Percentiles rank a stretch among this genome's conserved stretches.
Evolutionary conservation across 2,888 invertebrate species (phyloP).

Genomic region (Chymomyza amoena): DNA sequence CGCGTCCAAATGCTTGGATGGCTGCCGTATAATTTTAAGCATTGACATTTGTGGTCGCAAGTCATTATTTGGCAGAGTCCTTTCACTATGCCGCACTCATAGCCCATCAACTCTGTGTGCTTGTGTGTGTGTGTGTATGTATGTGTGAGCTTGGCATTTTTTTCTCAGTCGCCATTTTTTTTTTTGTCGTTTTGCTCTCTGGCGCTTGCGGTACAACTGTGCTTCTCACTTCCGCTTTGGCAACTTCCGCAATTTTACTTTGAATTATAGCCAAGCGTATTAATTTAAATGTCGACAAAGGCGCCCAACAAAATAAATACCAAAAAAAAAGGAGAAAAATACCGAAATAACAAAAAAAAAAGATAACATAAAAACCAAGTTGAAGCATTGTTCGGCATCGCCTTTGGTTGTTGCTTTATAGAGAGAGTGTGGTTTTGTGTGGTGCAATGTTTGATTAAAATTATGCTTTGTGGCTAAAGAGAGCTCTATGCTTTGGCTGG

Average conservation of each 20-base stretch:
- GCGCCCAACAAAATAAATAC: constrained; percentile 61
- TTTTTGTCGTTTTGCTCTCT: constrained; percentile 33
- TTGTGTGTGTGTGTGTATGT: constrained; percentile 13
- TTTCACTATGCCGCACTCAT: constrained; percentile 8
- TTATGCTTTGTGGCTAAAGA: constrained; percentile 45
- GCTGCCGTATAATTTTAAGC: constrained; percentile 65
- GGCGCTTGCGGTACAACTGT: constrained; percentile 42
- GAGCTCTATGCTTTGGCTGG: background rate
- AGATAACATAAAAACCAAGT: constrained; percentile 7
- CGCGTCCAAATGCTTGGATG: background rate
- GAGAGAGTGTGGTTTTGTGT: constrained; percentile 28
- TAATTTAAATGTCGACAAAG: constrained; percentile 71
- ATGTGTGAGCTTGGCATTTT: constrained; percentile 22
- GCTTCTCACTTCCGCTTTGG: constrained; percentile 72
- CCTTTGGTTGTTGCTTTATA: background rate
- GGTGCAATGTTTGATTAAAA: constrained; percentile 61
- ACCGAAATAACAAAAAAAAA: constrained; percentile 30
- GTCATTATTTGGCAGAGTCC: constrained; percentile 58
- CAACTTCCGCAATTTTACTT: constrained; percentile 72
- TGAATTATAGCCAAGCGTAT: constrained; percentile 72
- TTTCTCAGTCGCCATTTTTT: constrained; percentile 19
- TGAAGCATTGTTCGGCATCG: constrained; percentile 15
- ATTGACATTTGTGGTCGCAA: constrained; percentile 70
- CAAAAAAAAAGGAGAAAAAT: constrained; percentile 13
- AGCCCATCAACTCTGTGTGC: background rate